Evolutionary conservation across 2,797 vertebrate genomes (phyloP).

Genomic region (Poeciliopsis turneri): DNA sequence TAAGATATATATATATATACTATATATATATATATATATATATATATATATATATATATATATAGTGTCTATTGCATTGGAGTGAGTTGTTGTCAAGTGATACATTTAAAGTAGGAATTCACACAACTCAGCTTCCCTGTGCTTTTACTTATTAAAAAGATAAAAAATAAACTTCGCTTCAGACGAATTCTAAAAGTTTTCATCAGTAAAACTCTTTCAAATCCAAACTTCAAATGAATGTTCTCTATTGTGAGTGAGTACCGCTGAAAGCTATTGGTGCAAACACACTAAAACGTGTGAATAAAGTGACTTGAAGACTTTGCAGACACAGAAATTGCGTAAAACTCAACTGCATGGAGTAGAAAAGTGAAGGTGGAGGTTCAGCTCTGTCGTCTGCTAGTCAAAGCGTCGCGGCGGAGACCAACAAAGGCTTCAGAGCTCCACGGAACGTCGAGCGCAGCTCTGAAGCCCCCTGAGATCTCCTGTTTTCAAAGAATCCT

Average conservation of each 20-base stretch:
- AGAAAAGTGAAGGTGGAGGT: constrained; percentile 18
- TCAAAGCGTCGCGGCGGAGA: constrained; percentile 35
- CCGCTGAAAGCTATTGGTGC: neutral
- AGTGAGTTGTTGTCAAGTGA: neutral
- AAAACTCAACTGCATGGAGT: neutral
- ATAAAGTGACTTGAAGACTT: neutral
- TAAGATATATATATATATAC: too few relatives aligned
- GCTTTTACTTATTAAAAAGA: neutral
- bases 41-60: too few relatives aligned
- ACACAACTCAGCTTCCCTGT: neutral
- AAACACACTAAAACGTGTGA: neutral
- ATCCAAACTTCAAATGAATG: neutral
- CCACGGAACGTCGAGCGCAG: constrained; percentile 28
- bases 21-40: too few relatives aligned
- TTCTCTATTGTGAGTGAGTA: neutral
- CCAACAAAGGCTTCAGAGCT: constrained; percentile 47
- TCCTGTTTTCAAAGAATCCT: constrained; percentile 86
- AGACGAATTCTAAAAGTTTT: neutral
- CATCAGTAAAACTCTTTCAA: neutral
- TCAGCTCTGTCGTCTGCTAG: constrained; percentile 13
- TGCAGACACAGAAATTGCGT: neutral
- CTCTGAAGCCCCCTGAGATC: constrained; percentile 75
- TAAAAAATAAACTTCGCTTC: too few relatives aligned
- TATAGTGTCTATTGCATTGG: too few relatives aligned
- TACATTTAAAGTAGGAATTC: neutral